These are phyloP conservation scores for Peromyscus leucopus DNA, from an alignment of 2,113 vertebrate genomes.

Conservation along the genomic window DNA sequence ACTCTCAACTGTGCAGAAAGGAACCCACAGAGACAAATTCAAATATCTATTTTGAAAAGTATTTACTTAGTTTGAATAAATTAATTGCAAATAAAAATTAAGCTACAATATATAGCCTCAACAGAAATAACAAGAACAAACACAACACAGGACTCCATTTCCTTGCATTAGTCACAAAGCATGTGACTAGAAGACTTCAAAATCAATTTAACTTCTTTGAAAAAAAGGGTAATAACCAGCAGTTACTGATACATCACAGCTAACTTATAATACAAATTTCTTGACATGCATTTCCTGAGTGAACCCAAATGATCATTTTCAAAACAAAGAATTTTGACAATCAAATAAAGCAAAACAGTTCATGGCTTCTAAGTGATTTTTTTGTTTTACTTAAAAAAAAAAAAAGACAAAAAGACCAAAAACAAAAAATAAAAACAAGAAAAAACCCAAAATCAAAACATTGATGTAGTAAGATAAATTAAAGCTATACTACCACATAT, in stretches of 20 bases:
- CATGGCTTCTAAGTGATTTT: slow-evolving; percentile 84
- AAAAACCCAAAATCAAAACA: slow-evolving; percentile 63
- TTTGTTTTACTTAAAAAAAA: slow-evolving; percentile 74
- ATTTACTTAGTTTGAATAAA: slow-evolving; percentile 91
- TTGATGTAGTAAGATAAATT: slow-evolving; percentile 79
- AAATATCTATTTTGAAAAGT: slow-evolving; percentile 86
- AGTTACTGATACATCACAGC: slow-evolving; percentile 87
- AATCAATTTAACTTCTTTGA: slow-evolving; percentile 86
- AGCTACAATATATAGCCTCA: slow-evolving; percentile 88
- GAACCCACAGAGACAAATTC: slow-evolving; percentile 79
- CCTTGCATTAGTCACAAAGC: slow-evolving; percentile 86
- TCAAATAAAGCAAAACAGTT: slow-evolving; percentile 84
- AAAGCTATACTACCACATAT: slow-evolving; percentile 84
- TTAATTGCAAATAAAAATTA: slow-evolving; percentile 92
- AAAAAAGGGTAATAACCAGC: slow-evolving; percentile 86
- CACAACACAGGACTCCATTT: slow-evolving; percentile 86
- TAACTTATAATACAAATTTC: slow-evolving; percentile 88
- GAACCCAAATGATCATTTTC: slow-evolving; percentile 87
- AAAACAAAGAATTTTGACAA: slow-evolving; percentile 86
- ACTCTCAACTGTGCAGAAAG: slow-evolving; percentile 65
- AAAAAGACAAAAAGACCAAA: slow-evolving; percentile 22
- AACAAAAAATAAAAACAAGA: neutral
- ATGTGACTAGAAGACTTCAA: slow-evolving; percentile 85
- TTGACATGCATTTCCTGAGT: slow-evolving; percentile 91
- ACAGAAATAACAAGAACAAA: slow-evolving; percentile 89